These are phyloP conservation scores for Heliconius cydno DNA, from an alignment of 2,888 invertebrate species.

Conservation along the genomic window DNA sequence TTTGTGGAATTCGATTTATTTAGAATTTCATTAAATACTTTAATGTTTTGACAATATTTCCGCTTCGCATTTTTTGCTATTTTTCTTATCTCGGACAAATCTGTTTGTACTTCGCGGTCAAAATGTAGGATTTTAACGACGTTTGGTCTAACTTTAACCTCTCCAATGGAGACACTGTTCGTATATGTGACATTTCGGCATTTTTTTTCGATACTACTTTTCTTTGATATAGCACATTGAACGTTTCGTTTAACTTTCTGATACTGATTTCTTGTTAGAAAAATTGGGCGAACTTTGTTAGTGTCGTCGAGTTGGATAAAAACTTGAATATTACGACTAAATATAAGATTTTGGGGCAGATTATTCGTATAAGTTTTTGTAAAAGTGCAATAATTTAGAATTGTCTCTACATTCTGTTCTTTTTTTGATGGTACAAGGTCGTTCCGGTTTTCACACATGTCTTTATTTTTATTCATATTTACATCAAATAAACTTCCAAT, in stretches of 20 bases:
- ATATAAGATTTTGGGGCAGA: conserved; percentile 47
- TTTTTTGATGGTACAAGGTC: not conserved
- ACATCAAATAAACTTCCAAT: conserved; percentile 27
- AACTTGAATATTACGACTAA: conserved; percentile 63
- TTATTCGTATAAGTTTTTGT: conserved; percentile 12
- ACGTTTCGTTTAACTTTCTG: conserved; percentile 66
- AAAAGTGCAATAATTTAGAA: not conserved
- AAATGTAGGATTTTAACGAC: conserved; percentile 19
- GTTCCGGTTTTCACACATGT: conserved; percentile 9
- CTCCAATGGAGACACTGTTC: conserved; percentile 56
- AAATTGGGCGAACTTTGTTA: conserved; percentile 62
- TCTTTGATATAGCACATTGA: conserved; percentile 52
- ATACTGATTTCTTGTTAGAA: conserved; percentile 67
- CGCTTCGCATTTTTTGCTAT: not conserved
- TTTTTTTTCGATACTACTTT: conserved; percentile 44
- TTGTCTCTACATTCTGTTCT: not conserved
- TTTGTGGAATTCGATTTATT: conserved; percentile 1
- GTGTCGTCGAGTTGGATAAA: conserved; percentile 62
- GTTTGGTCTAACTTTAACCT: conserved; percentile 50
- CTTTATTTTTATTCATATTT: conserved; percentile 24
- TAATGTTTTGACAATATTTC: conserved; percentile 14
- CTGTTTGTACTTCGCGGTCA: conserved; percentile 46
- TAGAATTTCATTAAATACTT: not conserved
- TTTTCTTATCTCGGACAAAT: conserved; percentile 13
- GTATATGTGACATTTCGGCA: conserved; percentile 33